Evolutionary conservation across 2,888 invertebrate species (phyloP).

Genomic region (Temnothorax rugatulus): DNA sequence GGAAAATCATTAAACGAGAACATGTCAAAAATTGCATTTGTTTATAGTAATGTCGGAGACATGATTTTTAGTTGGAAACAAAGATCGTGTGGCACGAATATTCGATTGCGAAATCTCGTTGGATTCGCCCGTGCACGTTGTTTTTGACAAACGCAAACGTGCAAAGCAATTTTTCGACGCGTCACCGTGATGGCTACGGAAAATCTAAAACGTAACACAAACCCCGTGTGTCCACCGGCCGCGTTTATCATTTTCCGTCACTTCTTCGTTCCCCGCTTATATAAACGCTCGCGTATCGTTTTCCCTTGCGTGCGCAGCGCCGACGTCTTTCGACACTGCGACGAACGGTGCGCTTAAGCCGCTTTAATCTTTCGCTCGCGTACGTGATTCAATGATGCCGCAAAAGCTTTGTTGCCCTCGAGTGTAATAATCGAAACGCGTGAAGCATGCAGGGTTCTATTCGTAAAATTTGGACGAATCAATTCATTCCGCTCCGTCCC

Average conservation of each 20-base stretch:
- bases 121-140: conserved; percentile 1
- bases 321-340: conserved; percentile 23
- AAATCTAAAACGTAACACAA: conserved; percentile 29
- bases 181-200: conserved; percentile 22
- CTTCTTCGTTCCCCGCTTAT: conserved; percentile 23
- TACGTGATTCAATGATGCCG: conserved; percentile 60
- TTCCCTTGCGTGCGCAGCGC: not conserved
- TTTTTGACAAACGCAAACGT: conserved; percentile 25
- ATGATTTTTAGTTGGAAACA: not conserved
- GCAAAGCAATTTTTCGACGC: conserved; percentile 25
- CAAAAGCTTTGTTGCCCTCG: conserved; percentile 38
- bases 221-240: not conserved
- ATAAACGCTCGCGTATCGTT: not conserved
- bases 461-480: conserved; percentile 45
- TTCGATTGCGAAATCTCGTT: conserved; percentile 24
- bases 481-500: conserved; percentile 15
- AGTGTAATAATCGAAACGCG: conserved; percentile 61
- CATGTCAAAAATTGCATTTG: conserved; percentile 16
- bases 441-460: conserved; percentile 55
- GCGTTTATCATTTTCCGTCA: conserved; percentile 42
- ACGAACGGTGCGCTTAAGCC: conserved; percentile 19
- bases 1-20: not conserved
- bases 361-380: conserved; percentile 64
- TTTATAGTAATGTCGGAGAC: not conserved
- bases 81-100: not conserved